phyloP scores from a whole-genome alignment of 2,113 vertebrate genomes.

The Argyrosomus japonicus region DNA sequence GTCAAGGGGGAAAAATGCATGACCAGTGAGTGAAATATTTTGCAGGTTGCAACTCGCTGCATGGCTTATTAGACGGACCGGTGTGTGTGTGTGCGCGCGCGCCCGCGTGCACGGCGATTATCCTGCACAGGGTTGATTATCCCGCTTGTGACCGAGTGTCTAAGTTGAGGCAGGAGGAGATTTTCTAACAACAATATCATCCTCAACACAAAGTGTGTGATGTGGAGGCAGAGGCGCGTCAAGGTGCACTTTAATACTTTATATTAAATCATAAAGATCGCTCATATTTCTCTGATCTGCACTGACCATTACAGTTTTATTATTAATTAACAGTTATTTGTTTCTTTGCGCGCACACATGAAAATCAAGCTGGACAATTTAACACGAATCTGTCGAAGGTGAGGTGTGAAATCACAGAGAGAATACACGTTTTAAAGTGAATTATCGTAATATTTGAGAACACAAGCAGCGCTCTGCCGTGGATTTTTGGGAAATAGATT shows the following conservation, averaged over 20 bases:
- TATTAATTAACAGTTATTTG: not conserved
- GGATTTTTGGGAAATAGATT: not conserved
- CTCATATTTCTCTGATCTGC: not conserved
- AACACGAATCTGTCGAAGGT: not conserved
- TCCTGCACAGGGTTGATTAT: conserved; percentile 10
- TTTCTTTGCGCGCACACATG: not conserved
- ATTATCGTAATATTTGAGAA: not conserved
- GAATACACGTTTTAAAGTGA: not conserved
- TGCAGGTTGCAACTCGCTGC: conserved; percentile 77
- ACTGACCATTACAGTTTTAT: not conserved
- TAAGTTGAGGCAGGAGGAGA: conserved; percentile 34
- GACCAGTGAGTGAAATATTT: conserved; percentile 80
- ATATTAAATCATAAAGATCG: not conserved
- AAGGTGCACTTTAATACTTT: not conserved
- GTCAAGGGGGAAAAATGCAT: conserved; percentile 75
- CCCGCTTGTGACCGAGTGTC: conserved; percentile 25
- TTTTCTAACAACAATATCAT: not conserved
- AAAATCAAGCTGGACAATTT: not conserved
- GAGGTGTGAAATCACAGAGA: not conserved
- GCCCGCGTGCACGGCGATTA: not conserved
- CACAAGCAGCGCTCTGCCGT: too few relatives aligned
- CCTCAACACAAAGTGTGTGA: not conserved
- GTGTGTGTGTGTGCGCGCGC: not conserved
- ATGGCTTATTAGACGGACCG: conserved; percentile 55
- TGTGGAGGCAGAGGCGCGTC: not conserved